These are phyloP conservation scores for Conus ventricosus DNA, from an alignment of 1,140 invertebrate genomes.

Conservation along the genomic window DNA sequence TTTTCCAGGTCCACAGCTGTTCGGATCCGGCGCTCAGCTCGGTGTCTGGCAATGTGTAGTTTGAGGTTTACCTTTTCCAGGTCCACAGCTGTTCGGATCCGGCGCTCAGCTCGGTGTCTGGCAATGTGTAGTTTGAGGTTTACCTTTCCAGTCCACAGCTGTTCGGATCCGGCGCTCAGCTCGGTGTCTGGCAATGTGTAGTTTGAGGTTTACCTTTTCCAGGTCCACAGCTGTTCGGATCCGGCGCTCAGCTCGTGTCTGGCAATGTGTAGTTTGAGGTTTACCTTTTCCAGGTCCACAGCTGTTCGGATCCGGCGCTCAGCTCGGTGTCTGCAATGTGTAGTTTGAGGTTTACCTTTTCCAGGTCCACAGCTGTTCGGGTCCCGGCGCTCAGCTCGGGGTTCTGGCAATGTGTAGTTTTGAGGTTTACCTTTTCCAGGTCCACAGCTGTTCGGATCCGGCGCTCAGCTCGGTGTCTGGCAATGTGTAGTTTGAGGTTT, in stretches of 20 bases:
- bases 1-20: constrained; percentile 92
- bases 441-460: no score
- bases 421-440: no score
- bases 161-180: constrained; percentile 89
- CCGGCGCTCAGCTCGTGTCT: constrained; percentile 85
- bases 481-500: constrained; percentile 87
- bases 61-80: constrained; percentile 79
- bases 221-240: constrained; percentile 93
- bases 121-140: no score
- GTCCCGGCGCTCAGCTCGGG: constrained; percentile 88
- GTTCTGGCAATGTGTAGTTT: constrained; percentile 86
- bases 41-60: no score
- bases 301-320: constrained; percentile 90
- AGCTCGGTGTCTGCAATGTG: no score
- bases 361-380: constrained; percentile 91
- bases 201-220: constrained; percentile 77
- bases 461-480: no score
- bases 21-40: constrained; percentile 87
- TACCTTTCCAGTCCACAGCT: constrained; percentile 87
- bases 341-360: no score
- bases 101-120: constrained; percentile 86
- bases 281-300: constrained; percentile 86
- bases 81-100: constrained; percentile 92
- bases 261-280: no score
- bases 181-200: no score